Base-by-base conservation (phyloP, 2,888 invertebrate species). In the Mechanitis messenoides region DNA sequence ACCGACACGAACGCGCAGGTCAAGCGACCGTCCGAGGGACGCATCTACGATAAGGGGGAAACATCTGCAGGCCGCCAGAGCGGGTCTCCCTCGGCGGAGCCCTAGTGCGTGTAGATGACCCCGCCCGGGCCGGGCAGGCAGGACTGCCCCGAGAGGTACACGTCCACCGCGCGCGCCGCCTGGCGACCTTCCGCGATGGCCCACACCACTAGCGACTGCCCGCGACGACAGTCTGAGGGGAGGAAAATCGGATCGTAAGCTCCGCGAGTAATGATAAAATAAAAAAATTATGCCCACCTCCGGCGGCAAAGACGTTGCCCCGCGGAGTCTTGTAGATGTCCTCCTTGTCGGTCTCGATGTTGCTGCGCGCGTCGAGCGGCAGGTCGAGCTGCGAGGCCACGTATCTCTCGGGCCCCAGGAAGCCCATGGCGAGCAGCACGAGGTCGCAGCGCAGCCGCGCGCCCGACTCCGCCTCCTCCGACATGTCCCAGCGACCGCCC, bases 131-230 rank as follows among this genome's bases (percentile, higher is more conserved):
- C 98, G 3, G 99, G 98, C 60, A 99, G 91, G 5, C 93, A 92
- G 4, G 98, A 96, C 58, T 75, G 72, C n/a, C 93, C 93, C 75
- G 93, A 93, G 20, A 99, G 92, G 84, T 93, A 95, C 59, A 94
- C 91, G 82, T 99, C 99, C 2, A 99, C 95, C 72, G 97, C 96
- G 53, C 98, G 91, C 12, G 99, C 99, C 7, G 98, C 98, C 86
- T 98, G 98, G n/a, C 99, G 92, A 2, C 99, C 99, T 84, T 99
- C 99, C 0, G 96, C 92, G 68, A 99, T 99, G 31, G 99, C 99
- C 97, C 98, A 99, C 7, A 99, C 99, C 3, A 99, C 98, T 62
- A 99, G 91, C 0, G 98, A 98, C 81, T 99, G 99, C n/a, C 99
- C 99, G 72, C 99, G 94, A 45, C 98, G 95, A 82, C 99, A 99